Evolutionary conservation across 2,113 vertebrate species (phyloP), one percentile per base, ranked within the genome.

Genomic region (Cairina moschata): DNA sequence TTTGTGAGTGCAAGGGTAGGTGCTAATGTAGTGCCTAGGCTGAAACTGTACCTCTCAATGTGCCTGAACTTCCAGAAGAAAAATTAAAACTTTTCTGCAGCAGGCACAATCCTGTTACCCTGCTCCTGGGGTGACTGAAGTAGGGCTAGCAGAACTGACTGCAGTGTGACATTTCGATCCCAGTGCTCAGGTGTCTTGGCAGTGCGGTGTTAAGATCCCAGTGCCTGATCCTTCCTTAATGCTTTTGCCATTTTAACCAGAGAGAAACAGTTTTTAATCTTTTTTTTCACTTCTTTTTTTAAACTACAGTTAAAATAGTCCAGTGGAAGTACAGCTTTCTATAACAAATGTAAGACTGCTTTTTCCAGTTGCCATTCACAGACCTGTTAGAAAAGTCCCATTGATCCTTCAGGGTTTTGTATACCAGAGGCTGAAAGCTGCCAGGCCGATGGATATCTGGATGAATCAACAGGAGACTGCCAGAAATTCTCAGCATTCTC

Each of bases 331-430:
- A 8, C 21, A 63, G 21, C 36, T 44, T 34, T 65, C 40, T 63
- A 1, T 71, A 65, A 52, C 52, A 80, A 88, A 90, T 92, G 67
- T 74, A 82, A 92, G 52, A 32, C 48, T 89, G 81, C 94, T 95
- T 92, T 93, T 97, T 93, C 93, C 84, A 95, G 89, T 58, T 75
- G 60, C 42, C 34, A 82, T 84, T 92, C 58, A 22, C 18, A 65
- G 81, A 84, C 81, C 69, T 84, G 86, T 91, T 88, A 46, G 32
- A 67, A 78, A 67, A 60, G 77, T 89, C 77, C 91, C 25, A 4
- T 63, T 93, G 89, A 72, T 74, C 48, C 66, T 82, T 17, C 23
- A 31, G 31, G 69, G 65, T 91, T 94, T 52, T 86, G 42, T 75
- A 48, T 78, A 63, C 25, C 29, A 21, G 26, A 17, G 32, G 3